A percentile compares a stretch with the other conserved stretches of the same genome.
Conservation (phyloP, 1,140 invertebrate genomes). For the Myzus persicae region DNA sequence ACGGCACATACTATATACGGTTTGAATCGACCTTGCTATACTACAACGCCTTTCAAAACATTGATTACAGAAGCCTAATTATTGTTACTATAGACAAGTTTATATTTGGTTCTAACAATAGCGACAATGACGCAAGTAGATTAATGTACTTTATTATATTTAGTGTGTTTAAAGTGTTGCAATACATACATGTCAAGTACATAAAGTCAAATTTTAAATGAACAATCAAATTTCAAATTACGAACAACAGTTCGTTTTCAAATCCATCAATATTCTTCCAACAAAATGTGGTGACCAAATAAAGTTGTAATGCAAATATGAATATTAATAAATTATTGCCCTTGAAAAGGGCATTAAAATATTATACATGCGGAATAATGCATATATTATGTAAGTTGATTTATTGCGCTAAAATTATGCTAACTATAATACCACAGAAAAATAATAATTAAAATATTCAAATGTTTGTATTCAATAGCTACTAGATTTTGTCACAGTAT, state of each 20-base stretch:
- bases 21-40: not conserved
- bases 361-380: not conserved
- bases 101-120: constrained; percentile 4
- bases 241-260: not conserved
- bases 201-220: not conserved
- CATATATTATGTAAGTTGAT: not conserved
- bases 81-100: not conserved
- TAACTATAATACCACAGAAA: not conserved
- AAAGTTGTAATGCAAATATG: not conserved
- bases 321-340: not conserved
- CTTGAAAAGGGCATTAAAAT: not conserved
- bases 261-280: not conserved
- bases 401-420: not conserved
- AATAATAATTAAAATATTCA: not conserved
- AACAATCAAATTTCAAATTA: not conserved
- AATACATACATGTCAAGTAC: not conserved
- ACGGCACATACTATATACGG: not conserved
- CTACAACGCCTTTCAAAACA: not conserved
- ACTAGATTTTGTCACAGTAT: not conserved
- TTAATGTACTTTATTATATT: constrained; percentile 6
- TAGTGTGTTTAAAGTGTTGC: not conserved
- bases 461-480: not conserved
- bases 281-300: not conserved
- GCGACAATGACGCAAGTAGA: not conserved
- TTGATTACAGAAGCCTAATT: constrained; percentile 16